These are phyloP conservation scores for Bedellia somnulentella DNA, from an alignment of 2,888 invertebrate species.

Conservation along the genomic window DNA sequence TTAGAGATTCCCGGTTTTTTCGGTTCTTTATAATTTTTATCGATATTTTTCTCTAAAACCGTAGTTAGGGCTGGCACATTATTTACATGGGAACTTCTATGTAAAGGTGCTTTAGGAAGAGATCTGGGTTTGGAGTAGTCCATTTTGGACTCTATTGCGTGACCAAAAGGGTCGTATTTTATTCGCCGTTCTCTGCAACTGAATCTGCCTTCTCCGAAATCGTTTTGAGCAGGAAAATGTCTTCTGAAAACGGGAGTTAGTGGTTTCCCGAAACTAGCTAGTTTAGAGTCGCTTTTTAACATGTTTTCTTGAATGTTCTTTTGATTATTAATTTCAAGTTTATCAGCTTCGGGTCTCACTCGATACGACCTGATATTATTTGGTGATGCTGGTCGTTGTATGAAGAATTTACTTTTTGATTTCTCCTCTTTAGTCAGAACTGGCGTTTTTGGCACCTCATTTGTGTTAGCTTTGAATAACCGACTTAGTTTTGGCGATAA, in stretches of 20 bases:
- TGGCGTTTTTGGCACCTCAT: conserved; percentile 18
- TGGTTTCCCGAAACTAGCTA: conserved; percentile 44
- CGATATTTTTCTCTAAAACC: conserved; percentile 18
- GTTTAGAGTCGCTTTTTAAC: conserved; percentile 34
- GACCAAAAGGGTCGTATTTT: conserved; percentile 15
- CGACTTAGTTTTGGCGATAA: conserved; percentile 46
- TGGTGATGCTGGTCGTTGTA: conserved; percentile 34
- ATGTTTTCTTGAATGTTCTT: conserved; percentile 18
- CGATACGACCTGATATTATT: conserved; percentile 20
- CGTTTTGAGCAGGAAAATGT: conserved; percentile 23
- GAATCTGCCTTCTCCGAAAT: conserved; percentile 36
- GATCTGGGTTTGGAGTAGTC: conserved; percentile 27
- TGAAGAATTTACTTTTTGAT: conserved; percentile 39
- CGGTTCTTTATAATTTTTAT: conserved; percentile 14
- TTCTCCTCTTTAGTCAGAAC: conserved; percentile 11
- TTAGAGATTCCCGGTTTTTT: conserved; percentile 33
- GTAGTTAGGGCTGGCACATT: conserved; percentile 17
- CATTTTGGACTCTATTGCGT: conserved; percentile 25
- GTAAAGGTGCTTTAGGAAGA: conserved; percentile 16
- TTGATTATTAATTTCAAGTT: conserved; percentile 4
- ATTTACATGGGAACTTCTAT: conserved; percentile 16
- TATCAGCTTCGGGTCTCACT: conserved; percentile 23
- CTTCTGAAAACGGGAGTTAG: conserved; percentile 51
- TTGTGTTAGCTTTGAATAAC: conserved; percentile 32
- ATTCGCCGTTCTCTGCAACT: conserved; percentile 35